Evolutionary conservation across 2,113 vertebrate genomes (phyloP), one percentile per base, ranked within the genome.

Genomic region (Otis tarda): DNA sequence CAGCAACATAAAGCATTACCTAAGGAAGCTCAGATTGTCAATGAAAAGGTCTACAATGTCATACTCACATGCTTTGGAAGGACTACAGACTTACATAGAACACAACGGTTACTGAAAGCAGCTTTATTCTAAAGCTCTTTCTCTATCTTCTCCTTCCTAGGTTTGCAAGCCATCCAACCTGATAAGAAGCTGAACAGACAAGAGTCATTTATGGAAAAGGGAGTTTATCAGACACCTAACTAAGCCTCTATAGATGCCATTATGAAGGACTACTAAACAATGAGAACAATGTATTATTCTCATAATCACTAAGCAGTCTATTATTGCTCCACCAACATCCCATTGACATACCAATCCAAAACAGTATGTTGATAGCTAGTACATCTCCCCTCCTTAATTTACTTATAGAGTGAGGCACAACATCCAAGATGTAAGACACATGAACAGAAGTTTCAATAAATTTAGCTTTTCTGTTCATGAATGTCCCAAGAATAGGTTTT

Each of bases 1-100:
- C 97, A 98, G 98, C 98, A 96, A 81, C 75, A 82, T 27, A 45
- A 11, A 35, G 96, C 63, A 97, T 98, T 98, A 97, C 31, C n/a
- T 81, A 37, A 90, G 78, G 77, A 86, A 81, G 63, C 56, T 31
- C 11, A 50, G 49, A 80, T 63, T 8, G 9, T 41, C 68, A 43
- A 1, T 6, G 25, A 79, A 67, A 39, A 76, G 25, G n/a, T 74
- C 75, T 74, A 27, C 74, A 91, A 60, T 45, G 69, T 86, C 92
- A 93, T 50, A 13, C 11, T 71, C 49, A 21, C 5, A 14, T 7
- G 30, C 53, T 73, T 82, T 23, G 5, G 22, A 73, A 33, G 13
- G 63, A 63, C 79, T 47, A 37, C 43, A 93, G 93, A 64, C 33
- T 83, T 74, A 85, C 2, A 64, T 8, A 59, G 49, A 88, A 73